Conservation (phyloP, 1,140 invertebrate genomes). For the Sycophaga agraensis region DNA sequence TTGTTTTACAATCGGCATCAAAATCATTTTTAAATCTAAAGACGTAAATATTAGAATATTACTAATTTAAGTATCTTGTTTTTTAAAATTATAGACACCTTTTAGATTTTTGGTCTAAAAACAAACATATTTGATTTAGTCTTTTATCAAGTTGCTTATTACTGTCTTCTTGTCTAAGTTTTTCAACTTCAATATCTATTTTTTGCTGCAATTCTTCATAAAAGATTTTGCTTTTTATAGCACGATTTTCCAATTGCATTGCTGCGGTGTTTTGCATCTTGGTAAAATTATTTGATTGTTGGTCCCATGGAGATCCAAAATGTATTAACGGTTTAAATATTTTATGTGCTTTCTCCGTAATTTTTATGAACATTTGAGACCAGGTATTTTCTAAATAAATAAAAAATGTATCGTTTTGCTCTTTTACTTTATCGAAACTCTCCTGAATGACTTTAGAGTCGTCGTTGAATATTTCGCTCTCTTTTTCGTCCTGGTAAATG, state of each 20-base stretch:
- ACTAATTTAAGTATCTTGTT: too few relatives aligned
- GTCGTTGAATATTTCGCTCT: background rate
- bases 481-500: too few relatives aligned
- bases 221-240: background rate
- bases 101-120: slow-evolving; percentile 8
- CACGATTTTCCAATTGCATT: background rate
- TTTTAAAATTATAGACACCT: too few relatives aligned
- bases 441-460: background rate
- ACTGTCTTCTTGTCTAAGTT: background rate
- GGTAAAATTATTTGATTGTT: background rate
- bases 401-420: background rate
- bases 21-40: slow-evolving; percentile 18
- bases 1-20: slow-evolving; percentile 27
- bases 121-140: background rate
- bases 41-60: too few relatives aligned
- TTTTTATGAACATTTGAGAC: background rate
- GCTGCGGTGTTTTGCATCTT: background rate
- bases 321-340: background rate
- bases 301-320: slow-evolving; percentile 19
- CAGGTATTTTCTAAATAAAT: background rate
- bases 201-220: slow-evolving; percentile 2
- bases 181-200: background rate
- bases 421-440: background rate
- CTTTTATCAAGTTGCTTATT: slow-evolving; percentile 3
- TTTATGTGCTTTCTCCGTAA: background rate